A percentile compares a stretch with the other conserved stretches of the same genome.
These are phyloP conservation scores for Lerista edwardsae DNA, from an alignment of 2,797 vertebrate genomes.

Conservation along the genomic window DNA sequence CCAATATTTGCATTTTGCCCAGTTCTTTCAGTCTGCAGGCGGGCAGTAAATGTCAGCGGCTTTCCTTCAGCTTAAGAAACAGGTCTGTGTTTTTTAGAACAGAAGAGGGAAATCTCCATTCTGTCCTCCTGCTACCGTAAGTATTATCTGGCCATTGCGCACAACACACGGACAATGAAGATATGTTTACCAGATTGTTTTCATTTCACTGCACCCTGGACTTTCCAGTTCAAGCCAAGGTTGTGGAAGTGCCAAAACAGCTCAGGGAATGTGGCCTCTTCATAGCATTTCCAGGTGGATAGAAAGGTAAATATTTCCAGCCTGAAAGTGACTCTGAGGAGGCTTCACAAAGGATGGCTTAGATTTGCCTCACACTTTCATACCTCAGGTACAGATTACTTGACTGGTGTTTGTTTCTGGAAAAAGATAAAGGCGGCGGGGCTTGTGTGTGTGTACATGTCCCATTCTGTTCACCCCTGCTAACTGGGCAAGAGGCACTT, in stretches of 20 bases:
- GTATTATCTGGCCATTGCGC: neutral
- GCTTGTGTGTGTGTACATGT: neutral
- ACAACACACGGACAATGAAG: constrained; percentile 13
- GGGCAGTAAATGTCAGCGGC: too few relatives aligned
- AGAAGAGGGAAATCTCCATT: neutral
- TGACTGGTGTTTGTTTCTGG: neutral
- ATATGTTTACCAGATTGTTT: constrained; percentile 10
- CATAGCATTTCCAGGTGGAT: neutral
- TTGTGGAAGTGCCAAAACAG: neutral
- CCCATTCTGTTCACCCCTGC: neutral
- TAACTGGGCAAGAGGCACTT: too few relatives aligned
- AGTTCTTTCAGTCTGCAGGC: neutral
- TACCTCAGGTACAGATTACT: neutral
- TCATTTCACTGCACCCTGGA: constrained; percentile 12
- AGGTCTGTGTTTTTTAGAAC: neutral
- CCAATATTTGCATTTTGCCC: neutral
- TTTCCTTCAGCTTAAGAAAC: neutral
- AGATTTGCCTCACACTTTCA: neutral
- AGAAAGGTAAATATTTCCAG: neutral
- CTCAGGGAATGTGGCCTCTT: constrained; percentile 1
- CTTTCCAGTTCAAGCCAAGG: constrained; percentile 16
- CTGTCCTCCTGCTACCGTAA: neutral
- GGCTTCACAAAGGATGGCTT: neutral
- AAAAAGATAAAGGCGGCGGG: neutral
- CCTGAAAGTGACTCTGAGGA: constrained; percentile 1